A percentile compares a stretch with the other conserved stretches of the same genome.
These are phyloP conservation scores for Cynopterus brachyotis DNA, from an alignment of 2,113 vertebrate genomes.

Conservation along the genomic window DNA sequence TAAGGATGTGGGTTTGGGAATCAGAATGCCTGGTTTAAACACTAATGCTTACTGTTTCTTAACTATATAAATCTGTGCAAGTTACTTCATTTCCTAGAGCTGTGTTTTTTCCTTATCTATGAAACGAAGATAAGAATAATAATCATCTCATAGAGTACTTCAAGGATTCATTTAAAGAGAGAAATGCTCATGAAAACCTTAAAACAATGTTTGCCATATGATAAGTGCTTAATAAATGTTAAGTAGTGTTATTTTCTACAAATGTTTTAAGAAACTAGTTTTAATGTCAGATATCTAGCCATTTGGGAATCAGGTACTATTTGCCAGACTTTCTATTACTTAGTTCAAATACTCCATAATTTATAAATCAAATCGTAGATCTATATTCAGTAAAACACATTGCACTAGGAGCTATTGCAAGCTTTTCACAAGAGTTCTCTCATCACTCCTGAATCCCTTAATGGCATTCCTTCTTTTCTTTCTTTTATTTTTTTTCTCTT, in stretches of 20 bases:
- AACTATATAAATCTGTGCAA: neutral
- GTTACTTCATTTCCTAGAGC: neutral
- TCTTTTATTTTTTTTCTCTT: fast-evolving
- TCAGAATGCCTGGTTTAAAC: neutral
- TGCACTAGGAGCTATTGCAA: neutral
- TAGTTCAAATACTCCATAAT: neutral
- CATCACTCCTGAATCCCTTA: neutral
- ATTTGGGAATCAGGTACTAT: neutral
- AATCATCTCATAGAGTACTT: neutral
- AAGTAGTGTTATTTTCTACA: neutral
- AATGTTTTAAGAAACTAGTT: neutral
- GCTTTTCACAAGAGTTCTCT: neutral
- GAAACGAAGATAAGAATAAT: neutral
- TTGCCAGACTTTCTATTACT: neutral
- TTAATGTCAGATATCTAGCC: neutral
- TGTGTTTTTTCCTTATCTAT: neutral
- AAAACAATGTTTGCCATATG: neutral
- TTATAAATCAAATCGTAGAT: neutral
- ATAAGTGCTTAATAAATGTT: neutral
- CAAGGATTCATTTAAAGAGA: neutral
- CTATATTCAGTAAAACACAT: neutral
- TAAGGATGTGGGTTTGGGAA: neutral
- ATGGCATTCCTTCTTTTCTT: fast-evolving
- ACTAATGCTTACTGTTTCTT: neutral
- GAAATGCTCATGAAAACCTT: neutral